Evolutionary conservation across 2,888 invertebrate species (phyloP), one percentile per base, ranked within the genome.

Genomic region (Cylloceria caligata): DNA sequence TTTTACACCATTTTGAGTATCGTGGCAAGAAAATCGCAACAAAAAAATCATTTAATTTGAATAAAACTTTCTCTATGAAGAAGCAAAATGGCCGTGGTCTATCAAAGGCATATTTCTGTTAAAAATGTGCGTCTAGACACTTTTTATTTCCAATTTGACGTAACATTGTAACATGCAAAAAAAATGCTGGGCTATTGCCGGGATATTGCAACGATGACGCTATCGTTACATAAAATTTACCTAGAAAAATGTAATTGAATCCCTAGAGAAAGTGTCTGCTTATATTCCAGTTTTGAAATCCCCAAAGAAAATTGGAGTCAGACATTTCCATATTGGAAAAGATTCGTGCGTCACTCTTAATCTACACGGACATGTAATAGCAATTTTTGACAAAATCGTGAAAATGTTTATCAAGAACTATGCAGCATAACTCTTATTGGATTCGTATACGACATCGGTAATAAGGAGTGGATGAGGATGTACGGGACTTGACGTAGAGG

Each of bases 381-480:
- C 30, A 42, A 30, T 57, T 24, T 16, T 24, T n/a, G n/a, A 27
- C 47, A 13, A 27, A 57, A 36, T 47, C 42, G 45, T 11, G 57
- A 34, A 60, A 49, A 16, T 16, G 21, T 47, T 47, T 16, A 9
- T 16, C 30, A 30, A 42, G 16, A 57, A 57, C 45, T 57, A 9
- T 42, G 24, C 55, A 42, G 11, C n/a, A 45, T 71, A 39, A 71
- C 68, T 76, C 9, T 57, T 24, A 60, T 76, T 60, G 68, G 45
- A 24, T 24, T 27, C 67, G 57, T 11, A 47, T 42, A 36, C 34
- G 57, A 36, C 24, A 45, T 45, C 47, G 24, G 57, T 57, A 75
- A 76, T 68, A 36, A 57, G 67, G 47, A 47, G 36, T 16, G 24
- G 47, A 47, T 4, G 24, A 34, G 57, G 55, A 45, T 45, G 45